These are phyloP conservation scores for Notamacropus eugenii DNA, from an alignment of 2,797 vertebrate genomes.

Conservation along the genomic window DNA sequence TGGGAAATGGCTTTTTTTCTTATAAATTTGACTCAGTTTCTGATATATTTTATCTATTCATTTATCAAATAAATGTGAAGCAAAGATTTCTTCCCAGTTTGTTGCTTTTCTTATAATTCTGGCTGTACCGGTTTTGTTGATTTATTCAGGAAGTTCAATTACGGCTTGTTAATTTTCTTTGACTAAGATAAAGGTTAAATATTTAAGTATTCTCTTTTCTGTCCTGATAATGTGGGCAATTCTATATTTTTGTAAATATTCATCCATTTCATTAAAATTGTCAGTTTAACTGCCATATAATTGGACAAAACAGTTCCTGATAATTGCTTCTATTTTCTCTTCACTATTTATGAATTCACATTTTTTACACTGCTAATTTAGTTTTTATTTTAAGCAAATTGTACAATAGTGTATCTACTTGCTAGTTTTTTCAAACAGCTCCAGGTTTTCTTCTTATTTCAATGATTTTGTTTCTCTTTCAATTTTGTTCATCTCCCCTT, in stretches of 20 bases:
- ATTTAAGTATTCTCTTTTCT: not conserved
- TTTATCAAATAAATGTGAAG: too few species aligned
- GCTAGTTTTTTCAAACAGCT: not conserved
- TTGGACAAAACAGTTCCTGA: not conserved
- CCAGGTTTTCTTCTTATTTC: not conserved
- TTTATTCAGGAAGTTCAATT: not conserved
- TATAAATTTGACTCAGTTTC: not conserved
- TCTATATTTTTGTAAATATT: not conserved
- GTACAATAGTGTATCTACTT: not conserved
- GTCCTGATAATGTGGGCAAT: not conserved
- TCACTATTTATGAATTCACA: too few species aligned
- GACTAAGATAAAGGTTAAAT: not conserved
- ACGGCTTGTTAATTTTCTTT: not conserved
- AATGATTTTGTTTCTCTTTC: not conserved
- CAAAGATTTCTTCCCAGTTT: too few species aligned
- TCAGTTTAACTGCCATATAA: not conserved
- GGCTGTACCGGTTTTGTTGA: not conserved
- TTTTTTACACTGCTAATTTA: not conserved
- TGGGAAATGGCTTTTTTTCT: not conserved
- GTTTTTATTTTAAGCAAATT: not conserved
- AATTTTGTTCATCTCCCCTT: not conserved
- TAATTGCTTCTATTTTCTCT: too few species aligned
- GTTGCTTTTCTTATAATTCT: not conserved
- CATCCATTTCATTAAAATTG: not conserved
- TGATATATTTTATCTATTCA: too few species aligned